Conservation (phyloP, 1,140 invertebrate species). For the Drosophila oshimai region DNA sequence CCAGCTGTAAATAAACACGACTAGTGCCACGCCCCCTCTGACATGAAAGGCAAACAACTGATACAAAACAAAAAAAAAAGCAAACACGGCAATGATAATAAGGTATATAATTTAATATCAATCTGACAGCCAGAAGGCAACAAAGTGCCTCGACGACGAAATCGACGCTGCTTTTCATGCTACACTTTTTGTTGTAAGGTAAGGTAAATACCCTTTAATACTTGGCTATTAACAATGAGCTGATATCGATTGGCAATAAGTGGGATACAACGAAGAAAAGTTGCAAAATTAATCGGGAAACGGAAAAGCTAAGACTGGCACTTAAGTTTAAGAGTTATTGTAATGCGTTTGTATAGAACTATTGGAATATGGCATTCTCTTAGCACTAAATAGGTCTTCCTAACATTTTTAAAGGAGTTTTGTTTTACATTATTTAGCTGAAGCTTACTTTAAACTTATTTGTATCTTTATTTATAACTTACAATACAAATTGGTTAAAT, state of each 20-base stretch:
- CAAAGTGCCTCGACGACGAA: constrained; percentile 56
- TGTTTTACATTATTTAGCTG: no score
- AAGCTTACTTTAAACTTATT: no score
- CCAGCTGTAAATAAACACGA: constrained; percentile 78
- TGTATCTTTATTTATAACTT: no score
- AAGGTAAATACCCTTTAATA: constrained; percentile 28
- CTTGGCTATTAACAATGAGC: background rate
- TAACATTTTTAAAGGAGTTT: no score
- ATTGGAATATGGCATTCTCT: no score
- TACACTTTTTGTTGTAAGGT: constrained; percentile 43
- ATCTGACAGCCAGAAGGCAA: constrained; percentile 80
- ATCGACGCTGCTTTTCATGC: constrained; percentile 47
- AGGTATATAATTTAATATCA: constrained; percentile 81
- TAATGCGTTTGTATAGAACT: no score
- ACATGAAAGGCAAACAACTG: constrained; percentile 19
- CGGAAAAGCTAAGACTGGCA: background rate
- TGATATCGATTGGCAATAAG: constrained; percentile 7
- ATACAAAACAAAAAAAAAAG: constrained; percentile 5
- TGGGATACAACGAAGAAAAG: background rate
- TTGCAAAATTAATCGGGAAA: constrained; percentile 1
- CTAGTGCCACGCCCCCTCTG: constrained; percentile 47
- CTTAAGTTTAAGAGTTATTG: background rate
- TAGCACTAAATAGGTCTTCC: no score
- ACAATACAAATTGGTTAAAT: no score
- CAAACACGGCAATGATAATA: constrained; percentile 72